Evolutionary conservation across 2,113 vertebrate species (phyloP).

Genomic region (Siniperca chuatsi): DNA sequence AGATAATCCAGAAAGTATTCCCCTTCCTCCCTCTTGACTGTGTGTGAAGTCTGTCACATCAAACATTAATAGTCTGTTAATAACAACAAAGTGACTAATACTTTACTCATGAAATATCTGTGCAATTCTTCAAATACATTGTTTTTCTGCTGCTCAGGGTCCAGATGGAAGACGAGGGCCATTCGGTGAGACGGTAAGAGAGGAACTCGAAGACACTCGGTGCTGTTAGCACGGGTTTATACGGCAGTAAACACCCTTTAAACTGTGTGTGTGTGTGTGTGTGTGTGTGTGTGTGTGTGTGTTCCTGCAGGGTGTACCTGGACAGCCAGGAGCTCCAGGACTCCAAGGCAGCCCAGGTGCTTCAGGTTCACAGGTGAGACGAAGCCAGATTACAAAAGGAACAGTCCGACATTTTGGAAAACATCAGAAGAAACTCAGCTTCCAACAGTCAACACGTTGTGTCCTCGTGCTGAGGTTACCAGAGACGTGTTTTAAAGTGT

Average conservation of each 20-base stretch:
- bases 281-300: conserved; percentile 1
- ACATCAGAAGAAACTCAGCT: no score
- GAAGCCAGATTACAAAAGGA: background rate
- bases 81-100: no score
- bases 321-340: conserved; percentile 69
- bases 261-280: background rate
- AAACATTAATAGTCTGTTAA: no score
- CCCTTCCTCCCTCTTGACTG: no score
- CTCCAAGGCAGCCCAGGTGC: conserved; percentile 65
- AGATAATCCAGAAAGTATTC: no score
- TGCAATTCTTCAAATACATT: background rate
- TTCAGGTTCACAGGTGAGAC: conserved; percentile 77
- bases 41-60: no score
- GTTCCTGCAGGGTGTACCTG: conserved; percentile 67
- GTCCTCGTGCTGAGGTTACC: background rate
- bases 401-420: no score
- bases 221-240: background rate
- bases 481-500: background rate
- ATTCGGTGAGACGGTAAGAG: conserved; percentile 67
- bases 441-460: no score
- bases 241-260: background rate
- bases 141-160: conserved; percentile 68
- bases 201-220: background rate
- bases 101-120: no score
- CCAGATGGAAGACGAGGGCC: conserved; percentile 71